phyloP scores from a whole-genome alignment of 2,888 invertebrate species.

The Limnephilus rhombicus region DNA sequence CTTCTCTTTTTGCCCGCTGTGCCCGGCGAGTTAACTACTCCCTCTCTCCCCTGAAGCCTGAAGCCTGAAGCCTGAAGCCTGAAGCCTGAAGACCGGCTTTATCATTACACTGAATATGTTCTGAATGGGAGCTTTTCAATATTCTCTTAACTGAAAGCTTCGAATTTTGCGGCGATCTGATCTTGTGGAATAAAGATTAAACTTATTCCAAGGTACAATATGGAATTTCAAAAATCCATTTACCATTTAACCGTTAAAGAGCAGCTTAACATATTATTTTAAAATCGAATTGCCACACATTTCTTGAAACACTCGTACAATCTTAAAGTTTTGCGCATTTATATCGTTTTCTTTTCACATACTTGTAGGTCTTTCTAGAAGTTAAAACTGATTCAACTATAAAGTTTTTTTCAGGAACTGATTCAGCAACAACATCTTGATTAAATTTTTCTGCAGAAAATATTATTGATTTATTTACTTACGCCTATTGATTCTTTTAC shows the following conservation, averaged over 20 bases:
- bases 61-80: background rate
- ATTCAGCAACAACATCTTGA: background rate
- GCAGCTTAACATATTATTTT: background rate
- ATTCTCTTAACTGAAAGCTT: constrained; percentile 5
- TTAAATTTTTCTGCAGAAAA: background rate
- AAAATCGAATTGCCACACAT: background rate
- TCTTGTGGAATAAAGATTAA: background rate
- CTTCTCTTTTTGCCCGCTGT: constrained; percentile 48
- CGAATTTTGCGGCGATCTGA: background rate
- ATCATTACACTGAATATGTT: constrained; percentile 26
- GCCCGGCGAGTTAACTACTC: constrained; percentile 32
- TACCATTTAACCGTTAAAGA: background rate
- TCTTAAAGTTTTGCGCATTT: background rate
- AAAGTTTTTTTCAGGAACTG: background rate
- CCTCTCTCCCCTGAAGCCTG: constrained; percentile 9
- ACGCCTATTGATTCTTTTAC: too few relatives aligned
- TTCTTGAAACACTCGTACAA: background rate
- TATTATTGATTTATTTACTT: too few relatives aligned
- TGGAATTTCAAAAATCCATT: background rate
- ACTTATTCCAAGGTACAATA: background rate
- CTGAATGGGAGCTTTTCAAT: constrained; percentile 25
- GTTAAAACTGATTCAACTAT: background rate
- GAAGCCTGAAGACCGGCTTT: background rate
- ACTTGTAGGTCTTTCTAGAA: background rate
- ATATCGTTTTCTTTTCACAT: background rate